phyloP scores from a whole-genome alignment of 1,140 invertebrate species.

The Achatina immaculata region DNA sequence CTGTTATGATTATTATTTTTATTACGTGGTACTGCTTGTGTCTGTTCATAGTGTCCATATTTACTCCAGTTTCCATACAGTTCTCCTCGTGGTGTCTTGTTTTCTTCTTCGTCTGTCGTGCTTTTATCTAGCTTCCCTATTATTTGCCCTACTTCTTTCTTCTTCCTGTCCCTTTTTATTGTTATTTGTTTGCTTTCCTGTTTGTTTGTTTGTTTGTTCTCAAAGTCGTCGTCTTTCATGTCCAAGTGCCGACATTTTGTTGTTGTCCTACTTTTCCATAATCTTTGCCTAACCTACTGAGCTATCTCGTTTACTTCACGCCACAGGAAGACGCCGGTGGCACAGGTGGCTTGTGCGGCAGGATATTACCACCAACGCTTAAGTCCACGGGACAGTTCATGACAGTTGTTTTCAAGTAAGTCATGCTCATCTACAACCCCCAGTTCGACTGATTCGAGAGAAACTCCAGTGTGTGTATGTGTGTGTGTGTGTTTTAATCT shows the following conservation, averaged over 20 bases:
- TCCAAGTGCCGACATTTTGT: too few species aligned
- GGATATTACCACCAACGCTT: constrained; percentile 36
- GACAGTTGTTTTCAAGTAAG: constrained; percentile 47
- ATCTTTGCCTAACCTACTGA: too few species aligned
- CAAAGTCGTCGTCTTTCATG: not conserved
- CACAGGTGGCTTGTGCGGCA: constrained; percentile 38
- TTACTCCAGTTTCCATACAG: not conserved
- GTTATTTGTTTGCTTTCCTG: not conserved
- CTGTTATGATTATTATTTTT: too few species aligned
- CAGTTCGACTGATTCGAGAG: too few species aligned
- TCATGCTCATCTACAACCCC: not conserved
- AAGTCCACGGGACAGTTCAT: constrained; percentile 43
- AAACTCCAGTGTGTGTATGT: not conserved
- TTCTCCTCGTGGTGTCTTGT: not conserved
- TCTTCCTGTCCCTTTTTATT: constrained; percentile 1
- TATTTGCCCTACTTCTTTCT: not conserved
- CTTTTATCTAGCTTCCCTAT: not conserved
- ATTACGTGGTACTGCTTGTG: too few species aligned
- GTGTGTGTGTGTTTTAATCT: constrained; percentile 4
- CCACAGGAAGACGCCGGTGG: constrained; percentile 41
- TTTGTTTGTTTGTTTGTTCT: not conserved
- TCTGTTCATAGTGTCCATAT: too few species aligned
- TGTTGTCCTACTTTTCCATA: too few species aligned
- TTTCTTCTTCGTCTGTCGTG: not conserved
- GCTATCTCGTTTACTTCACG: too few species aligned